Conservation (phyloP, 2,888 invertebrate species). For the Cheilosia grossa region DNA sequence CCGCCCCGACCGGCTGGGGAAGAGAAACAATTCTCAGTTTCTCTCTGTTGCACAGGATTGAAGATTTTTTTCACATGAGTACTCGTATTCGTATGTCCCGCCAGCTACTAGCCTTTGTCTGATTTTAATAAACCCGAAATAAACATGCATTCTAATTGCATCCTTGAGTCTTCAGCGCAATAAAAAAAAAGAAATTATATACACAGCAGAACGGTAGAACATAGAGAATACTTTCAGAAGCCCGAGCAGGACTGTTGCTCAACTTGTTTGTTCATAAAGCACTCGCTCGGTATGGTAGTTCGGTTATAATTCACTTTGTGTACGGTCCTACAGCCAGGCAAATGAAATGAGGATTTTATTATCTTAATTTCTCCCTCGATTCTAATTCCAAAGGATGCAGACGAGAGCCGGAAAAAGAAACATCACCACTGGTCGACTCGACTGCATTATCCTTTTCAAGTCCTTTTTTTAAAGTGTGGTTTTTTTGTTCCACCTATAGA, state of each 20-base stretch:
- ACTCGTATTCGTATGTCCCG: background rate
- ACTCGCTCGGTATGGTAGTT: conserved; percentile 62
- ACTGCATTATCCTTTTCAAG: conserved; percentile 56
- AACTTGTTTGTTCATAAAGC: conserved; percentile 61
- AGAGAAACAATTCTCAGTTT: background rate
- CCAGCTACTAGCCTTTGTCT: conserved; percentile 52
- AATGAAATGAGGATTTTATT: conserved; percentile 74
- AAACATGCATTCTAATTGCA: conserved; percentile 72
- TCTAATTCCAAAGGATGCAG: conserved; percentile 57
- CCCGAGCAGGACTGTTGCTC: conserved; percentile 22
- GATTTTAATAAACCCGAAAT: conserved; percentile 72
- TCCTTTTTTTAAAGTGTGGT: conserved; percentile 9
- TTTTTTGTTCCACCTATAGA: conserved; percentile 21
- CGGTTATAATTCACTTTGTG: conserved; percentile 68
- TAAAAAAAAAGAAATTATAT: conserved; percentile 1
- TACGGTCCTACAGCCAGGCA: conserved; percentile 62
- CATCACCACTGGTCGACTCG: conserved; percentile 11
- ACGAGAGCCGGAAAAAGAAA: background rate
- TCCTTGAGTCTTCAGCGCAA: conserved; percentile 39
- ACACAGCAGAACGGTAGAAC: background rate
- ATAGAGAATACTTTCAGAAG: background rate
- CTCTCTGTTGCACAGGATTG: conserved; percentile 19
- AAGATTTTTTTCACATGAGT: conserved; percentile 59
- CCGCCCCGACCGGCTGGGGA: conserved; percentile 9
- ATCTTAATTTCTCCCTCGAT: conserved; percentile 70